phyloP scores from a whole-genome alignment of 2,113 vertebrate genomes.

The Semnornis frantzii region DNA sequence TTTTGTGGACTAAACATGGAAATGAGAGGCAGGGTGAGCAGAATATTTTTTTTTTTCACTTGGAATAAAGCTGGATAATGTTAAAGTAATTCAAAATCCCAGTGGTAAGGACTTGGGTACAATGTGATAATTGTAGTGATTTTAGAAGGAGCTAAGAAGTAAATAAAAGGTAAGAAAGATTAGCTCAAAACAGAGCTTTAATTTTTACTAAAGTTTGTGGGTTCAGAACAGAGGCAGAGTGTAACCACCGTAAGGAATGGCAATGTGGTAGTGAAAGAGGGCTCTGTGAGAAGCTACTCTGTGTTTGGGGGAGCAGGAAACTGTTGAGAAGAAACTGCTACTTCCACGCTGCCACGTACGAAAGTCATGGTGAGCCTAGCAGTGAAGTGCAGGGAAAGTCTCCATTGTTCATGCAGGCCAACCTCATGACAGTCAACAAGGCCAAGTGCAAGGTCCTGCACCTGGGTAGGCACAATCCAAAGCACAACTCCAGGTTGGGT shows the following conservation, averaged over 20 bases:
- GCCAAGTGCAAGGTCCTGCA: too few species aligned
- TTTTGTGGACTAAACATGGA: background rate
- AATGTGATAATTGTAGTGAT: background rate
- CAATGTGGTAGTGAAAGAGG: conserved; percentile 25
- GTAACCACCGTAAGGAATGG: background rate
- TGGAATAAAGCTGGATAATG: background rate
- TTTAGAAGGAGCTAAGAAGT: background rate
- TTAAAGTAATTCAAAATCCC: background rate
- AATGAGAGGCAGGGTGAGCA: background rate
- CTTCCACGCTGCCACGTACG: conserved; percentile 52
- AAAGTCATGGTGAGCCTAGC: conserved; percentile 20
- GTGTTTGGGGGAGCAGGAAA: conserved; percentile 55
- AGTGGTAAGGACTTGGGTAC: background rate
- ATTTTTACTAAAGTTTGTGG: background rate
- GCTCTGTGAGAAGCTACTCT: conserved; percentile 25
- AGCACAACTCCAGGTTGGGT: too few species aligned
- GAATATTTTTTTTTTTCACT: background rate
- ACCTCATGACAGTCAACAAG: too few species aligned
- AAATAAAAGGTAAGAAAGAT: background rate
- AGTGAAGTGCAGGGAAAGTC: conserved; percentile 20
- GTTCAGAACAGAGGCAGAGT: background rate
- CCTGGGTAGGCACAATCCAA: too few species aligned
- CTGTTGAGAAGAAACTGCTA: conserved; percentile 59
- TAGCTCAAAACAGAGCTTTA: background rate
- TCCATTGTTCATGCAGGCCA: background rate